Evolutionary conservation across 2,797 vertebrate species (phyloP).

Genomic region (Rhadinocentrus ornatus): DNA sequence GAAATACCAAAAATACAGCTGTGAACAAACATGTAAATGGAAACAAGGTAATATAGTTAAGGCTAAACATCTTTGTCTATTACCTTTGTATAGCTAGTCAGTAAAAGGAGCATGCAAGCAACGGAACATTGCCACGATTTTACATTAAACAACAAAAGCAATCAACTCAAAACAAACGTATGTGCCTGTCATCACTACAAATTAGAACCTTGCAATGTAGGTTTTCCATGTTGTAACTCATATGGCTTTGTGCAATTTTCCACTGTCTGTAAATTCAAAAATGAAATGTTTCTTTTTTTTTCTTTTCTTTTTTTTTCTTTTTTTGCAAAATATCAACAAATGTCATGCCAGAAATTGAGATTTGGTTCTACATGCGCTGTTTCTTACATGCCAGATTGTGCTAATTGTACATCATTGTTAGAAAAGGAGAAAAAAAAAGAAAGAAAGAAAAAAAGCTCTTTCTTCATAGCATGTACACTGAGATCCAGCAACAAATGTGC

Average conservation of each 20-base stretch:
- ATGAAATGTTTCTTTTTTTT: constrained; percentile 67
- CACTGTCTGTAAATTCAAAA: constrained; percentile 70
- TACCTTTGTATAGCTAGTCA: constrained; percentile 87
- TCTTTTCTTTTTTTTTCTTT: constrained; percentile 22
- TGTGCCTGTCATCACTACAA: constrained; percentile 75
- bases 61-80: constrained; percentile 88
- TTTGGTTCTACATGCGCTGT: constrained; percentile 93
- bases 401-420: constrained; percentile 81
- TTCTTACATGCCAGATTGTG: constrained; percentile 90
- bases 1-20: constrained; percentile 83
- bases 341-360: constrained; percentile 91
- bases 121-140: constrained; percentile 86
- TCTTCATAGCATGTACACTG: constrained; percentile 80
- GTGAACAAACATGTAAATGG: constrained; percentile 81
- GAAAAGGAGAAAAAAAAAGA: constrained; percentile 72
- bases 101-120: constrained; percentile 91
- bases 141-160: constrained; percentile 85
- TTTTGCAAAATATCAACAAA: constrained; percentile 89
- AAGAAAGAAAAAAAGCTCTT: constrained; percentile 71
- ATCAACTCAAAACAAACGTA: constrained; percentile 79
- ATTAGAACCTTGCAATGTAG: constrained; percentile 80
- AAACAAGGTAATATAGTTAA: constrained; percentile 90
- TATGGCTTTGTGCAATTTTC: constrained; percentile 84
- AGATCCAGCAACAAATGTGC: constrained; percentile 81
- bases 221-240: constrained; percentile 70